phyloP scores from a whole-genome alignment of 2,113 vertebrate species.

The Oreochromis spilurus region DNA sequence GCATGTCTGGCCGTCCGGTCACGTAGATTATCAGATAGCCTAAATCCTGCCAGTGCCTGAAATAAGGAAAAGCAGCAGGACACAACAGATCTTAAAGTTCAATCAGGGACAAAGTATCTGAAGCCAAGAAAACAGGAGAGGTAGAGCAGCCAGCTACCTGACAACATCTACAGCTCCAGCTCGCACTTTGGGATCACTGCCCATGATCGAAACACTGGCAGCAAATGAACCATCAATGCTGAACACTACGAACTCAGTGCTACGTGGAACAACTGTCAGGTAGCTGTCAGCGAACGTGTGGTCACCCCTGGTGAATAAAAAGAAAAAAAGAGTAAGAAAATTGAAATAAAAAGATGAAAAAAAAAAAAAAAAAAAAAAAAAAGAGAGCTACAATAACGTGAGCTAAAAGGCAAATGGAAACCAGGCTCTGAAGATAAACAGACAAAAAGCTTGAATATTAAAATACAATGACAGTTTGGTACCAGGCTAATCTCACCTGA shows the following conservation, averaged over 20 bases:
- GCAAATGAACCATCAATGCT: slow-evolving; percentile 98
- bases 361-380: neutral
- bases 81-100: neutral
- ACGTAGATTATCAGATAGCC: slow-evolving; percentile 98
- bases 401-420: neutral
- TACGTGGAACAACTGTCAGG: slow-evolving; percentile 87
- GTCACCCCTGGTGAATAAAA: slow-evolving; percentile 79
- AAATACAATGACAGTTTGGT: neutral
- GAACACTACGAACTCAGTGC: slow-evolving; percentile 96
- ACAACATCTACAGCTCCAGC: slow-evolving; percentile 96
- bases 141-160: slow-evolving; percentile 71
- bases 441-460: neutral
- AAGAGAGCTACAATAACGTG: neutral
- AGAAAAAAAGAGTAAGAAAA: neutral
- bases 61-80: neutral
- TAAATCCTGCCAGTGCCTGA: slow-evolving; percentile 98
- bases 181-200: slow-evolving; percentile 96
- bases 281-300: slow-evolving; percentile 97
- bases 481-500: slow-evolving; percentile 76
- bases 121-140: neutral
- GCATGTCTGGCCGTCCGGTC: slow-evolving; percentile 97
- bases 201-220: slow-evolving; percentile 98
- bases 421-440: neutral
- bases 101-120: neutral
- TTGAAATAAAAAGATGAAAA: neutral